Percentiles rank a stretch among this genome's conserved stretches.
These are phyloP conservation scores for Balaeniceps rex DNA, from an alignment of 2,113 vertebrate species.

Conservation along the genomic window DNA sequence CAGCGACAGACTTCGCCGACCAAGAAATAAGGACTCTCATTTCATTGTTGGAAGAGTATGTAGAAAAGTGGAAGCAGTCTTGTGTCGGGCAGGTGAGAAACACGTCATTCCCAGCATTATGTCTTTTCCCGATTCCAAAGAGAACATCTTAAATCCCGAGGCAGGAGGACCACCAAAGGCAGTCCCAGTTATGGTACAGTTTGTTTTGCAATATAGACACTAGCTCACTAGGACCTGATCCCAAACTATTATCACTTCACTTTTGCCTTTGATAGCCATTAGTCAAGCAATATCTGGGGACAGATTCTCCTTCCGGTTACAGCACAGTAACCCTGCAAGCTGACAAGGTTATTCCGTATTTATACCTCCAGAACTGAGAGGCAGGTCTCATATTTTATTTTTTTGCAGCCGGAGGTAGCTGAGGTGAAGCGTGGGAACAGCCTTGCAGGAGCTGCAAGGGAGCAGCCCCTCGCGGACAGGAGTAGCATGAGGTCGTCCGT, in stretches of 20 bases:
- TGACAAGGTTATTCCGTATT: neutral
- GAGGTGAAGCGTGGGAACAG: neutral
- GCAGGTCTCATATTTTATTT: neutral
- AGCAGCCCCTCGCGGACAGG: neutral
- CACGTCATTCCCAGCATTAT: neutral
- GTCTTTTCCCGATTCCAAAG: neutral
- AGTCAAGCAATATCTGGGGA: neutral
- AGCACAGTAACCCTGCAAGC: neutral
- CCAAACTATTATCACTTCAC: neutral
- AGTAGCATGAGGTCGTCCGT: fast-evolving
- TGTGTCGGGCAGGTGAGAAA: neutral
- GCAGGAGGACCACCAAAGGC: neutral
- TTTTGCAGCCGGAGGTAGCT: neutral
- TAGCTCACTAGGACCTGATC: neutral
- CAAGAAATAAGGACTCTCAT: neutral
- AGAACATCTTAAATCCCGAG: neutral
- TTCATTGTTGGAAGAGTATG: neutral
- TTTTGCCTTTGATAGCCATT: neutral
- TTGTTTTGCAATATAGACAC: neutral
- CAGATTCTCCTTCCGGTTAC: neutral
- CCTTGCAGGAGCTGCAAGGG: fast-evolving
- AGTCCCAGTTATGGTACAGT: neutral
- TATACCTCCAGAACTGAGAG: neutral
- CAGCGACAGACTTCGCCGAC: neutral
- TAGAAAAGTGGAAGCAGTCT: neutral